Percentiles rank a stretch among this genome's conserved stretches.
Conservation (phyloP, 2,797 vertebrate genomes). For the Silurus aristotelis region DNA sequence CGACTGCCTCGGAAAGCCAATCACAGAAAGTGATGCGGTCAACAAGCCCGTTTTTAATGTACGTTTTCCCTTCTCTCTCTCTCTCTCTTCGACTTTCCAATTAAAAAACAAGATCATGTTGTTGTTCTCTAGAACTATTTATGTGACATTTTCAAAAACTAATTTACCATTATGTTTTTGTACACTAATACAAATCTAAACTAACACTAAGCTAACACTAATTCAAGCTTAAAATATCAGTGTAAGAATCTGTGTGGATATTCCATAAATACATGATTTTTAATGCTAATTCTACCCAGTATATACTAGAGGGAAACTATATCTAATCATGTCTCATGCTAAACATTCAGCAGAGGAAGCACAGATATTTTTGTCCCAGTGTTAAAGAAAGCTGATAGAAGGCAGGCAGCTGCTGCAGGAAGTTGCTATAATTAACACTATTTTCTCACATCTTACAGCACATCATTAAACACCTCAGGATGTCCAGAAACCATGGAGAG, state of each 20-base stretch:
- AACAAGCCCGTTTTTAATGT: constrained; percentile 79
- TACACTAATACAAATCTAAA: too few relatives aligned
- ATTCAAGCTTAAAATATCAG: background rate
- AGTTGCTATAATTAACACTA: constrained; percentile 34
- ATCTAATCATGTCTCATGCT: background rate
- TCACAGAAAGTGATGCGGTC: constrained; percentile 66
- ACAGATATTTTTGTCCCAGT: background rate
- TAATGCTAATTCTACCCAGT: background rate
- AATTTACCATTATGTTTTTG: background rate
- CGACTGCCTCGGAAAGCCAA: constrained; percentile 77
- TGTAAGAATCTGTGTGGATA: background rate
- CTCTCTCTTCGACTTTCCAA: background rate
- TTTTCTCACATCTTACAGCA: constrained; percentile 51
- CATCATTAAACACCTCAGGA: constrained; percentile 43
- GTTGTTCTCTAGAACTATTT: background rate
- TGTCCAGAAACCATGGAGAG: constrained; percentile 4
- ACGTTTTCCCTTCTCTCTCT: constrained; percentile 61
- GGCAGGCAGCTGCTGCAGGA: constrained; percentile 16
- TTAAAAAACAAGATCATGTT: background rate
- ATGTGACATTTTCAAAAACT: background rate
- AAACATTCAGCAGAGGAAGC: background rate
- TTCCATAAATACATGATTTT: background rate
- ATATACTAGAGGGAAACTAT: background rate
- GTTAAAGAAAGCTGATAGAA: background rate
- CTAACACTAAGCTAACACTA: too few relatives aligned